Percentiles rank a stretch among this genome's conserved stretches.
Conservation (phyloP, 2,113 vertebrate genomes). For the Brachyhypopomus gauderio region DNA sequence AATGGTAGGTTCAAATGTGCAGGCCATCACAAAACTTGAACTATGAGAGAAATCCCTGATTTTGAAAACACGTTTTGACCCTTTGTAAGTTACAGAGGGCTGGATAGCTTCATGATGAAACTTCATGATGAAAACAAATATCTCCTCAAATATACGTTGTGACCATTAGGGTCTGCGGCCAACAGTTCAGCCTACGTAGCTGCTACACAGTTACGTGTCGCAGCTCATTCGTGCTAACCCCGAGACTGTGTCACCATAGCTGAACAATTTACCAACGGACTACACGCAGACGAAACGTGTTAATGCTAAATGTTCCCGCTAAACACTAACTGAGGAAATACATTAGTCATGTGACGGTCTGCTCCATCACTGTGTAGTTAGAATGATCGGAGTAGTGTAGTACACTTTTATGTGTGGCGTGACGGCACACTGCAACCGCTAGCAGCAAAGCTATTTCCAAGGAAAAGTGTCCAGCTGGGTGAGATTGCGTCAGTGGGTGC, state of each 20-base stretch:
- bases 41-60: neutral
- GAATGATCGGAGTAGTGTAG: neutral
- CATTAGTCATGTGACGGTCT: neutral
- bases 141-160: neutral
- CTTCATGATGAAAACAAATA: neutral
- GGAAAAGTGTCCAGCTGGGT: conserved; percentile 35
- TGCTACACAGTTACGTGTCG: neutral
- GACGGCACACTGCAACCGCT: conserved; percentile 22
- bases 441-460: conserved; percentile 37
- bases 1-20: too few relatives aligned
- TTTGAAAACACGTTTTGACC: neutral
- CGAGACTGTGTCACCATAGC: neutral
- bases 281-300: neutral
- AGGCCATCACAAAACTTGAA: neutral
- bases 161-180: neutral
- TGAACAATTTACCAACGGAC: neutral
- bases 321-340: neutral
- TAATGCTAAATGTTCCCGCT: too few relatives aligned
- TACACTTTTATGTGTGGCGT: neutral
- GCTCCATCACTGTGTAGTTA: neutral
- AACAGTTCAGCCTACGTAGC: neutral
- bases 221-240: neutral
- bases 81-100: neutral
- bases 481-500: conserved; percentile 38
- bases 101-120: neutral